These are phyloP conservation scores for Siniperca undulata DNA, from an alignment of 2,797 vertebrate species.

Conservation along the genomic window DNA sequence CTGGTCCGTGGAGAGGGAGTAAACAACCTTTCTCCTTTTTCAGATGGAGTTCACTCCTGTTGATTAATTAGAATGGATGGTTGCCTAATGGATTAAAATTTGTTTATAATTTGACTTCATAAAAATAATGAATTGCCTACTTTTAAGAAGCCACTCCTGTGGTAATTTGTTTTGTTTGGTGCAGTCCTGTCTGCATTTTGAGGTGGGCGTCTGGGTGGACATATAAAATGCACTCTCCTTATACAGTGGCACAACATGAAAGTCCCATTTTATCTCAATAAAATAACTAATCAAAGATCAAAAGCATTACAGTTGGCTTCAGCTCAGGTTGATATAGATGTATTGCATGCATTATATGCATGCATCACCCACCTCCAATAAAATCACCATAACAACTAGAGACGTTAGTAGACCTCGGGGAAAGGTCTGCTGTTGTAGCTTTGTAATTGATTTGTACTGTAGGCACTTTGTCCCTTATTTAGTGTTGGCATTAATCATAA, in stretches of 20 bases:
- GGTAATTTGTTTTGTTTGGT: slow-evolving; percentile 81
- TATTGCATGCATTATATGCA: slow-evolving; percentile 77
- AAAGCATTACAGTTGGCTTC: slow-evolving; percentile 79
- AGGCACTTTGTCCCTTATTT: slow-evolving; percentile 88
- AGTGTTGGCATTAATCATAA: slow-evolving; percentile 89
- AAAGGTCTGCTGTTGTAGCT: slow-evolving; percentile 85
- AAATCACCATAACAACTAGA: slow-evolving; percentile 85
- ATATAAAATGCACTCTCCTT: slow-evolving; percentile 61
- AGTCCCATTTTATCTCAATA: slow-evolving; percentile 82
- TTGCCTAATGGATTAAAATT: slow-evolving; percentile 87
- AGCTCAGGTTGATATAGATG: slow-evolving; percentile 81
- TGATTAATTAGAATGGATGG: slow-evolving; percentile 88
- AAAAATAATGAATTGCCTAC: slow-evolving; percentile 84
- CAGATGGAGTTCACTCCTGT: slow-evolving; percentile 84
- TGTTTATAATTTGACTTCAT: slow-evolving; percentile 87
- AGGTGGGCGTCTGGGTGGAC: slow-evolving; percentile 71
- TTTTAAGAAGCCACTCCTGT: slow-evolving; percentile 81
- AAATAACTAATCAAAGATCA: slow-evolving; percentile 82
- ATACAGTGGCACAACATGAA: slow-evolving; percentile 68
- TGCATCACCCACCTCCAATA: slow-evolving; percentile 84
- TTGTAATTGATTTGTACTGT: slow-evolving; percentile 88
- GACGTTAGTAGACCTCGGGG: slow-evolving; percentile 84
- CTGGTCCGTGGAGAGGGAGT: slow-evolving; percentile 81
- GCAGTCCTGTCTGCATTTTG: slow-evolving; percentile 64
- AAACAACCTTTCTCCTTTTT: slow-evolving; percentile 85